phyloP scores from a whole-genome alignment of 2,888 invertebrate species.

The Campoplex capitator region DNA sequence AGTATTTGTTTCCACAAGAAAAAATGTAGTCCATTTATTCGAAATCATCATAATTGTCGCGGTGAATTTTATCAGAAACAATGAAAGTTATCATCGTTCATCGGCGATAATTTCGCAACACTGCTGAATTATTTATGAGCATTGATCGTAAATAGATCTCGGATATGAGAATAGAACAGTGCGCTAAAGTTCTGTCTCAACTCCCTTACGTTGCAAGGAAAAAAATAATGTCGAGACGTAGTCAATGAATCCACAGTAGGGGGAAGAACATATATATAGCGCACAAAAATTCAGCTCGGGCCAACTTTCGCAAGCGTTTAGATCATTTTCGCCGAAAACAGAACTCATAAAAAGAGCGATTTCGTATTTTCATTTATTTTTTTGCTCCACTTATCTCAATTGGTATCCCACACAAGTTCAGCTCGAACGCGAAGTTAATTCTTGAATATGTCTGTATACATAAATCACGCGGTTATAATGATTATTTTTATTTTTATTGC shows the following conservation, averaged over 20 bases:
- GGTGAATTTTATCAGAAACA: not conserved
- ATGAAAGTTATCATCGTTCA: not conserved
- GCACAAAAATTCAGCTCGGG: too few species aligned
- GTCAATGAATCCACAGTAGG: not conserved
- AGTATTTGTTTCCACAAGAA: not conserved
- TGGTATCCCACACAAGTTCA: not conserved
- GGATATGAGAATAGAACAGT: not conserved
- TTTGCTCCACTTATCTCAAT: not conserved
- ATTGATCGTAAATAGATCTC: not conserved
- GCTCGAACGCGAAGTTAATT: not conserved
- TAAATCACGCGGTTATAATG: not conserved
- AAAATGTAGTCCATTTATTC: not conserved
- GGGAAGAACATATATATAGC: not conserved
- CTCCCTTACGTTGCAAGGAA: not conserved
- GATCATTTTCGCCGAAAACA: not conserved
- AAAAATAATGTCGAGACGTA: not conserved
- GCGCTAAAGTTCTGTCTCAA: not conserved
- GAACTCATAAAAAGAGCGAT: not conserved
- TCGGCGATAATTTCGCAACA: not conserved
- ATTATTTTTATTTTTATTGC: not conserved
- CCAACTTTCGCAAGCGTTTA: not conserved
- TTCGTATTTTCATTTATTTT: not conserved
- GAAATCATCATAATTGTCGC: not conserved
- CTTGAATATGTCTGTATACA: not conserved
- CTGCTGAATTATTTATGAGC: not conserved